These are phyloP conservation scores for Lepas anatifera DNA, from an alignment of 2,888 invertebrate genomes.

Conservation along the genomic window DNA sequence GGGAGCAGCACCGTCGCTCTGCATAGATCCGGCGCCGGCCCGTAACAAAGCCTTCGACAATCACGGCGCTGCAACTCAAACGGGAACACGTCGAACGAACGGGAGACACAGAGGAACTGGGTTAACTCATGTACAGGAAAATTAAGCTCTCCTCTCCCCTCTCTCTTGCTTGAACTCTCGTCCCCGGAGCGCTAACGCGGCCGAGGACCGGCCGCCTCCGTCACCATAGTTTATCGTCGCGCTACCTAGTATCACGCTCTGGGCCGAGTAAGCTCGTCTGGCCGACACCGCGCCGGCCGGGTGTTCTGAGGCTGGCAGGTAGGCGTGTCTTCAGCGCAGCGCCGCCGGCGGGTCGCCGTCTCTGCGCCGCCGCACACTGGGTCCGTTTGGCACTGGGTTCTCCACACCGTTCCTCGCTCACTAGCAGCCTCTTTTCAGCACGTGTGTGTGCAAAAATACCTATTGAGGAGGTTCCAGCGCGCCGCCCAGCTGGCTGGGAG, in stretches of 20 bases:
- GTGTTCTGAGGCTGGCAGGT: too few species aligned
- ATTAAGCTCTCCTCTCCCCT: background rate
- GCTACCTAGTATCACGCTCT: too few species aligned
- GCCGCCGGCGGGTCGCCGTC: background rate
- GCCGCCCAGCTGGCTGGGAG: background rate
- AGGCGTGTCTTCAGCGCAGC: too few species aligned
- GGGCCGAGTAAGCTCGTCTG: too few species aligned
- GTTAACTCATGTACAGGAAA: background rate
- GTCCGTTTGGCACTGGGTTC: background rate
- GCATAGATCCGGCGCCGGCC: background rate
- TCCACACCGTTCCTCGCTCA: background rate
- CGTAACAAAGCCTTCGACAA: too few species aligned
- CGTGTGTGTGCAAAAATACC: background rate
- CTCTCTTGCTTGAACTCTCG: background rate
- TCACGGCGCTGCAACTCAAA: background rate
- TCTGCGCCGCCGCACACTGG: background rate
- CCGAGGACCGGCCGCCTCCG: background rate
- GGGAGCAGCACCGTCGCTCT: background rate
- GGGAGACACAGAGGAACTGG: background rate
- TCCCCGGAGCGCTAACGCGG: background rate
- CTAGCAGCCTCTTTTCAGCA: background rate
- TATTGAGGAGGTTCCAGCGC: background rate
- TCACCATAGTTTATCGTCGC: too few species aligned
- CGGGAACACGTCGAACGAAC: background rate
- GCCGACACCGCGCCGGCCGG: too few species aligned